phyloP scores from a whole-genome alignment of 2,888 invertebrate species.

The Trichacis sp. region DNA sequence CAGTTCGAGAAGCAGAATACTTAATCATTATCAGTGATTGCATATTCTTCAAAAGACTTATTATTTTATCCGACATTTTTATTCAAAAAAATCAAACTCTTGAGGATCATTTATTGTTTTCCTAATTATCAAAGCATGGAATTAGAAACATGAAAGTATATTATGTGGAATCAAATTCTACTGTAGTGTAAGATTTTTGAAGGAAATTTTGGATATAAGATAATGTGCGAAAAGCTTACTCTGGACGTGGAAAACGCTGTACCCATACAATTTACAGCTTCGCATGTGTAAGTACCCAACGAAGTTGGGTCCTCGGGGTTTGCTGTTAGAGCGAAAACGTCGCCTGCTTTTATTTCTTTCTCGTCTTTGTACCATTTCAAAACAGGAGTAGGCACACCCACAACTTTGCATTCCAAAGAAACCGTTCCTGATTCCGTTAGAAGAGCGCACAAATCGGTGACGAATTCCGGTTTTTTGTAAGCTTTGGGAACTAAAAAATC shows the following conservation, averaged over 20 bases:
- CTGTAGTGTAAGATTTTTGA: too few relatives aligned
- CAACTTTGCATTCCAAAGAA: conserved; percentile 90
- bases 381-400: conserved; percentile 88
- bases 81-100: too few relatives aligned
- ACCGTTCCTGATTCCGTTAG: conserved; percentile 91
- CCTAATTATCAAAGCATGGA: too few relatives aligned
- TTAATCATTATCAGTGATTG: too few relatives aligned
- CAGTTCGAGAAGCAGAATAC: neutral
- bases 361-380: conserved; percentile 86
- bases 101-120: too few relatives aligned
- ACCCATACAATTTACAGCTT: conserved; percentile 91
- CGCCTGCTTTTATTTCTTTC: conserved; percentile 89
- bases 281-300: conserved; percentile 88
- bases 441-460: conserved; percentile 84
- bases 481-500: conserved; percentile 79
- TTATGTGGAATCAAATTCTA: too few relatives aligned
- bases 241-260: conserved; percentile 85
- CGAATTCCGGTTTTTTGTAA: conserved; percentile 88
- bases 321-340: conserved; percentile 88
- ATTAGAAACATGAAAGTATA: too few relatives aligned
- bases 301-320: conserved; percentile 88
- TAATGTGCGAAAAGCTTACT: too few relatives aligned
- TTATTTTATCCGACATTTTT: too few relatives aligned
- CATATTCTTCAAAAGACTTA: too few relatives aligned
- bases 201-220: too few relatives aligned